A percentile compares a stretch with the other conserved stretches of the same genome.
These are phyloP conservation scores for Chaitophorus viminalis DNA, from an alignment of 2,888 invertebrate genomes.

Conservation along the genomic window DNA sequence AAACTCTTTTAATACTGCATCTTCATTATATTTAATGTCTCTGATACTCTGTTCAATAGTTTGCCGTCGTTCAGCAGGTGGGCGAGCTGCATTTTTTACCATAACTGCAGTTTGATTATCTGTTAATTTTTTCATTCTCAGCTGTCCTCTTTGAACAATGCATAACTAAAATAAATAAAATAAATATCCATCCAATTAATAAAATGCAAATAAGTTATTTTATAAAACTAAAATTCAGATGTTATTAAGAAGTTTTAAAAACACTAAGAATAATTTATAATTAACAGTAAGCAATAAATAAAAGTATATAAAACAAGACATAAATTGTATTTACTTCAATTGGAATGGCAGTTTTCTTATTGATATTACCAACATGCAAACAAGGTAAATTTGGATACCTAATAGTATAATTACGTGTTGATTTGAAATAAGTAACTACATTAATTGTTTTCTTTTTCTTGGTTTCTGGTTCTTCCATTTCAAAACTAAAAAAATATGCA, in stretches of 20 bases:
- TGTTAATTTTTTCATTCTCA: slow-evolving; percentile 81
- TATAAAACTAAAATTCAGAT: background rate
- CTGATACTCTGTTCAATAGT: slow-evolving; percentile 44
- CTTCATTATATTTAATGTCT: slow-evolving; percentile 67
- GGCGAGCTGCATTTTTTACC: slow-evolving; percentile 87
- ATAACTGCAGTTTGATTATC: slow-evolving; percentile 85
- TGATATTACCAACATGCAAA: slow-evolving; percentile 80
- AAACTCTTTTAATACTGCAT: slow-evolving; percentile 79
- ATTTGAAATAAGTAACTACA: slow-evolving; percentile 69
- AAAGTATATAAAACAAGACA: background rate
- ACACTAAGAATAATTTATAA: background rate
- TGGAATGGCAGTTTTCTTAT: slow-evolving; percentile 81
- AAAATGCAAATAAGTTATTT: background rate
- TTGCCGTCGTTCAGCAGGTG: slow-evolving; percentile 74
- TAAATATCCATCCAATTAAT: background rate
- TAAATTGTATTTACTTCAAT: slow-evolving; percentile 73
- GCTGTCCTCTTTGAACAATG: slow-evolving; percentile 81
- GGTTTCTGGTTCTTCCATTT: slow-evolving; percentile 64
- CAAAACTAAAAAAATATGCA: slow-evolving; percentile 63
- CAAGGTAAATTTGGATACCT: slow-evolving; percentile 80
- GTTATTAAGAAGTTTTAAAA: background rate
- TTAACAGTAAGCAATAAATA: background rate
- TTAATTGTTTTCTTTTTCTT: slow-evolving; percentile 66
- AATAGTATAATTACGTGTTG: slow-evolving; percentile 69
- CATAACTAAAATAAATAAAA: slow-evolving; percentile 73